Evolutionary conservation across 53 echinoderm and acorn worm species (phyloP), one percentile per base, ranked within the genome.

Genomic region (Apostichopus leukothele): DNA sequence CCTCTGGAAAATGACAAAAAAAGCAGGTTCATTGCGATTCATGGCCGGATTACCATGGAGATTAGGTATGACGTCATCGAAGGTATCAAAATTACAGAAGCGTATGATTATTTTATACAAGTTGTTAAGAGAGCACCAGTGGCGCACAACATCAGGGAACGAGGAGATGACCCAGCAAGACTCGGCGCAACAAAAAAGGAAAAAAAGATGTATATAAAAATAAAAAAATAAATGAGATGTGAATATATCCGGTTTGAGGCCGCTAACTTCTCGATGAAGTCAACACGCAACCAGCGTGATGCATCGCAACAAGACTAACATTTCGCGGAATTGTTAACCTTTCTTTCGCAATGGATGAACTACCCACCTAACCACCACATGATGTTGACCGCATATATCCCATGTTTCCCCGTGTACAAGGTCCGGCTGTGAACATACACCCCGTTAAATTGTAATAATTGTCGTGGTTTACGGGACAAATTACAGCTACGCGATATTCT

Each of bases 301-400:
- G 81, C 54, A 81, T 6, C 13, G 71, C 71, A 71, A 71, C 71
- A 71, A 71, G 81, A 55, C 54, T 81, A 81, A 81, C 55, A 54
- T 81, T 81, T 81, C 81, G 81, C 81, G 81, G 81, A 81, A 81
- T 57, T 57, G 59, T 81, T 81, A 81, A 81, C 81, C 81, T 81
- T 81, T 13, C 21, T 71, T 23, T 54, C 81, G 59, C 81, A 54
- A 55, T 59, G 81, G 25, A 21, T 22, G 55, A 20, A 54, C 55
- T 81, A 55, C 71, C 71, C 14, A 19, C 54, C 21, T 21, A 54
- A 77, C 39, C 39, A 81, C 81, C 81, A 81, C 81, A 81, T 59
- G 81, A 51, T 59, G 10, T 22, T 57, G 16, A 81, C 81, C 81
- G 81, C 81, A 81, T 59, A 19, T 59, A 9, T 54, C 22, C 54